Base-by-base conservation (phyloP, 2,113 vertebrate genomes). In the Conger conger region DNA sequence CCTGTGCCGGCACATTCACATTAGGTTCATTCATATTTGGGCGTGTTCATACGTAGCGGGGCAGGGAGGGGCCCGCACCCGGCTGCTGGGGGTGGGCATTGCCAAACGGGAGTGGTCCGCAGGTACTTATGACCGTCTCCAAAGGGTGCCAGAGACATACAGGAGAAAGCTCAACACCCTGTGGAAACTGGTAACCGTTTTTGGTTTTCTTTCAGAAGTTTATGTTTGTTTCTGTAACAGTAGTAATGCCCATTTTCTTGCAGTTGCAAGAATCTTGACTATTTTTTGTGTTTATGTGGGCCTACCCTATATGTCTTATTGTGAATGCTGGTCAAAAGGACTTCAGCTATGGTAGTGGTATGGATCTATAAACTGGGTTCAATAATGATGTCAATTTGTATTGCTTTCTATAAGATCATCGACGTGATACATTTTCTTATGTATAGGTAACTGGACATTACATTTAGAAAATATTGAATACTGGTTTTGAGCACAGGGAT, bases 61-160 rank as follows among this genome's bases (percentile, higher is more conserved):
- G 77, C 79, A 38, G 53, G 89, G 80, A 78, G 35, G 84, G 77
- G n/a, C 80, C 79, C 18, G 54, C 15, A 36, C 23, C 45, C 33
- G 42, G 80, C 40, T 54, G 80, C 80, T 50, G 33, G 80, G 45
- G 17, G 82, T 83, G 81, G 86, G 86, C 77, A 79, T 76, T 82
- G 79, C 83, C 81, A 80, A 81, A 76, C 85, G 76, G 81, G 86
- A 89, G 20, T 87, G 63, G 87, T 57, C 88, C 87, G 88, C 1
- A 7, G 35, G 87, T 88, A 86, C 88, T 82, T 92, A 89, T 91
- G 89, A 89, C 90, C 90, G 91, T 87, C 87, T 54, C 87, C 86
- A 92, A 93, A 94, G 93, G 92, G 89, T 93, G 92, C 85, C 80
- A 79, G n/a, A n/a, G 87, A 89, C 93, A 91, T 89, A 90, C 88